phyloP scores from a whole-genome alignment of 2,888 invertebrate genomes.

The Lydus trimaculatus region DNA sequence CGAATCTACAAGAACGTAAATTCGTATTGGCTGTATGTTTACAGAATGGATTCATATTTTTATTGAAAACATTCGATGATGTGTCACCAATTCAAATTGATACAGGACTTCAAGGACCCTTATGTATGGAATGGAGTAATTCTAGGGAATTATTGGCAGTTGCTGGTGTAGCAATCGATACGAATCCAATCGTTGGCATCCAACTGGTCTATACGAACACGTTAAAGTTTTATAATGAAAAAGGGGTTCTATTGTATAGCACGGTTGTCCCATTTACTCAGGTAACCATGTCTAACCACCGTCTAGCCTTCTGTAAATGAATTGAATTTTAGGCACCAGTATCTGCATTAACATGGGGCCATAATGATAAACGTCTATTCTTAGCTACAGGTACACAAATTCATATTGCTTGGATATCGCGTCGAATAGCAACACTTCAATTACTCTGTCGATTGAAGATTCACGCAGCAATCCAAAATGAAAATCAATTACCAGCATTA shows the following conservation, averaged over 20 bases:
- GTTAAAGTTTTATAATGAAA: conserved; percentile 90
- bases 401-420: conserved; percentile 93
- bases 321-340: conserved; percentile 72
- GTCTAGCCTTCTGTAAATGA: neutral
- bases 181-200: conserved; percentile 41
- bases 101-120: conserved; percentile 81
- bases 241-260: conserved; percentile 82
- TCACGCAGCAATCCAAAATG: conserved; percentile 76
- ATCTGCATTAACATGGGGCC: conserved; percentile 97
- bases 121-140: conserved; percentile 97
- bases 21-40: conserved; percentile 89
- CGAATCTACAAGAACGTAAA: conserved; percentile 65
- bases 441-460: conserved; percentile 85
- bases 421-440: conserved; percentile 89
- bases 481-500: conserved; percentile 77
- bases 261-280: conserved; percentile 79
- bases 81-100: conserved; percentile 86
- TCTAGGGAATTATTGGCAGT: conserved; percentile 91
- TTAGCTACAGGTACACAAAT: conserved; percentile 91
- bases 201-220: conserved; percentile 76
- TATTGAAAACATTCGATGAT: conserved; percentile 92
- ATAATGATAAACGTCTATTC: conserved; percentile 95
- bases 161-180: conserved; percentile 74
- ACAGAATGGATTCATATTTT: conserved; percentile 87
- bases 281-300: conserved; percentile 58